Evolutionary conservation across 2,797 vertebrate genomes (phyloP).

Genomic region (Cyclopterus lumpus): DNA sequence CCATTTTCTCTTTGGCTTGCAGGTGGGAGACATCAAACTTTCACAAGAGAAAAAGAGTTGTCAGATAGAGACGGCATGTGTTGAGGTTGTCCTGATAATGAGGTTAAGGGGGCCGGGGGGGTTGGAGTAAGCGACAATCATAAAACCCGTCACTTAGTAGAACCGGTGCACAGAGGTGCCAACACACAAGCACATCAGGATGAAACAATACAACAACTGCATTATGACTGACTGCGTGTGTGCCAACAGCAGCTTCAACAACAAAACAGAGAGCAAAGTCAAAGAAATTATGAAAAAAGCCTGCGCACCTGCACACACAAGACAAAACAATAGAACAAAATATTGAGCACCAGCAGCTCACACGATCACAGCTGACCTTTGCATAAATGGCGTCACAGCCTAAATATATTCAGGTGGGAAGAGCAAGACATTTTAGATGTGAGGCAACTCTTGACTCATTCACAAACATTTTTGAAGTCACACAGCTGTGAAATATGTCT

Average conservation of each 20-base stretch:
- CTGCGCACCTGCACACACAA: neutral
- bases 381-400: neutral
- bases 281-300: neutral
- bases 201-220: neutral
- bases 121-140: conserved; percentile 15
- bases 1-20: conserved; percentile 42
- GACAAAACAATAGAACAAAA: neutral
- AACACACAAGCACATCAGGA: conserved; percentile 4
- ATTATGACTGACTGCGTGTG: neutral
- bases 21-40: conserved; percentile 61
- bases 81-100: conserved; percentile 30
- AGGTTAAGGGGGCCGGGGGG: conserved; percentile 1
- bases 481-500: neutral
- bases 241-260: neutral
- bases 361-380: conserved; percentile 18
- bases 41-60: conserved; percentile 49
- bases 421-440: conserved; percentile 3
- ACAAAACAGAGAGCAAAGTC: neutral
- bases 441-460: neutral
- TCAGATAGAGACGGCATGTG: conserved; percentile 37
- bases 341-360: neutral
- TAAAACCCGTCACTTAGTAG: neutral
- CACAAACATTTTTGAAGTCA: neutral
- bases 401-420: conserved; percentile 11
- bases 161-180: neutral